These are phyloP conservation scores for Ataeniobius toweri DNA, from an alignment of 2,797 vertebrate species.

Conservation along the genomic window DNA sequence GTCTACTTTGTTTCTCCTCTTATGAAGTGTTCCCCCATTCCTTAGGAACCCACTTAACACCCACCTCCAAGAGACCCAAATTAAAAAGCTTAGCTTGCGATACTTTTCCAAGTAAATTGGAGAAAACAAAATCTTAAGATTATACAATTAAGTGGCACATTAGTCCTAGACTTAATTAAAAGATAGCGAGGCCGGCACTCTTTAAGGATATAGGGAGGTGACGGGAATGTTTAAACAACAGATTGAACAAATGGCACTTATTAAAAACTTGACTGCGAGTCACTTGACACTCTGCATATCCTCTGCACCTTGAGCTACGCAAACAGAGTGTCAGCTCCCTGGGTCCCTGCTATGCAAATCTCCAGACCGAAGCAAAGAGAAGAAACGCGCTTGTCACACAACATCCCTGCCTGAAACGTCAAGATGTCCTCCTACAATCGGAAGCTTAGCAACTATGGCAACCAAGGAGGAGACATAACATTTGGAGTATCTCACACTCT, in stretches of 20 bases:
- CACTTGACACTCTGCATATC: conserved; percentile 84
- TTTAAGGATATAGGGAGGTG: conserved; percentile 79
- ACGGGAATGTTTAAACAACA: conserved; percentile 84
- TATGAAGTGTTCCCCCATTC: conserved; percentile 62
- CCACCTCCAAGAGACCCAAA: conserved; percentile 70
- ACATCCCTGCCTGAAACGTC: conserved; percentile 64
- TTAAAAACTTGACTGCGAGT: conserved; percentile 84
- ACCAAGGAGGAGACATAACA: conserved; percentile 36
- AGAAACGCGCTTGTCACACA: conserved; percentile 58
- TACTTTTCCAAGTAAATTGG: conserved; percentile 84
- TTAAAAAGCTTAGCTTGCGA: conserved; percentile 80
- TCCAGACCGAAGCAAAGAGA: conserved; percentile 61
- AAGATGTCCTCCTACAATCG: conserved; percentile 66
- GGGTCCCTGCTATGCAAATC: conserved; percentile 78
- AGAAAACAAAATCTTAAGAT: conserved; percentile 88
- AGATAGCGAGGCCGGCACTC: conserved; percentile 79
- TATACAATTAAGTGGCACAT: conserved; percentile 88
- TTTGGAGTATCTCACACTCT: conserved; percentile 29
- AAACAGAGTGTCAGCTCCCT: conserved; percentile 82
- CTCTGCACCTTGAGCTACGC: conserved; percentile 80
- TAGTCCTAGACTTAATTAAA: conserved; percentile 87
- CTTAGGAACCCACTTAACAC: conserved; percentile 68
- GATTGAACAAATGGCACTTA: conserved; percentile 85
- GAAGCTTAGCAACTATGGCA: conserved; percentile 53
- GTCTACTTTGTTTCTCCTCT: conserved; percentile 69